phyloP scores from a whole-genome alignment of 2,113 vertebrate species.

The Callaeas wilsoni region DNA sequence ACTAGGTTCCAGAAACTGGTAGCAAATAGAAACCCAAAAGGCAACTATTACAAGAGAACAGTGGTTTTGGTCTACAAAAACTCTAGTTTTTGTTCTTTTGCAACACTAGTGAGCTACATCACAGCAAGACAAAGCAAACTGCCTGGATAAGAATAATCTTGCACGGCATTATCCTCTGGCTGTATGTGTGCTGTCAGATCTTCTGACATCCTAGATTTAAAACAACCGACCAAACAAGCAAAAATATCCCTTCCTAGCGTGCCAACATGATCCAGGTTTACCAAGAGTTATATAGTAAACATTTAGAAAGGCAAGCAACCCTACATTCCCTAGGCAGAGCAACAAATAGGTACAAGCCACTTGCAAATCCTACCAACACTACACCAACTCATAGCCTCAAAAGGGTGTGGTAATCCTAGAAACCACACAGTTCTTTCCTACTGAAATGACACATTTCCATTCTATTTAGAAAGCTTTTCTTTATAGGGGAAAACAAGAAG shows the following conservation, averaged over 20 bases:
- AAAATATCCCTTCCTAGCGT: background rate
- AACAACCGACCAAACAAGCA: background rate
- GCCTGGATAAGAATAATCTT: background rate
- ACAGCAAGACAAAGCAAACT: background rate
- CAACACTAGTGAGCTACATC: background rate
- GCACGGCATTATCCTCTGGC: background rate
- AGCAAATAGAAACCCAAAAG: background rate
- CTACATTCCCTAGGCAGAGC: background rate
- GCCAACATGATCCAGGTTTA: background rate
- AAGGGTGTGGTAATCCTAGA: background rate
- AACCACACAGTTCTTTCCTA: background rate
- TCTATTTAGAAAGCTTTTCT: background rate
- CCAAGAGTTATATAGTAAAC: background rate
- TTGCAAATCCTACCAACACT: background rate
- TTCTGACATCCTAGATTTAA: background rate
- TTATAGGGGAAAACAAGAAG: background rate
- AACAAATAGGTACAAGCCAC: background rate
- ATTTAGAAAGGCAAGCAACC: background rate
- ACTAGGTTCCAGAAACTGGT: background rate
- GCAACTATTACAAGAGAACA: background rate
- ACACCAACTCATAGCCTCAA: background rate
- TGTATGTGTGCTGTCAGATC: background rate
- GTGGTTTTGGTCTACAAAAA: background rate
- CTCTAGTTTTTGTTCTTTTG: too few relatives aligned
- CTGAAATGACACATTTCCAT: background rate